These are phyloP conservation scores for Tetraneura akinire DNA, from an alignment of 1,140 invertebrate genomes.

Conservation along the genomic window DNA sequence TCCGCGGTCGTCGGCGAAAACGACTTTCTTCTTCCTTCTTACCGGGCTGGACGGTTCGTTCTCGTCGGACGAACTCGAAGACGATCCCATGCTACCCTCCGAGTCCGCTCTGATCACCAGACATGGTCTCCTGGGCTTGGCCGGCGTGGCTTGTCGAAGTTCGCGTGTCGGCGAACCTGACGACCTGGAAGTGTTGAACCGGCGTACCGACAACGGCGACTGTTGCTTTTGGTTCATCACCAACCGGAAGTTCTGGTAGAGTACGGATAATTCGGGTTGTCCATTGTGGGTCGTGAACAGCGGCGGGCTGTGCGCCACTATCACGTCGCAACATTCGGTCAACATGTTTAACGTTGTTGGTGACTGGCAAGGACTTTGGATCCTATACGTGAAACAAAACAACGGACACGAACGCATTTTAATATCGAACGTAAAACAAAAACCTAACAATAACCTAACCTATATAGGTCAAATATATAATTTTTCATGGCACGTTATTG, in stretches of 20 bases:
- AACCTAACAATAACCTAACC: too few relatives aligned
- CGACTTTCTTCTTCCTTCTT: conserved; percentile 78
- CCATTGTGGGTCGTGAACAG: conserved; percentile 68
- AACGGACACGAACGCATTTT: conserved; percentile 8
- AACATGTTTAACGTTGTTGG: conserved; percentile 40
- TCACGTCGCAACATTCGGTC: conserved; percentile 58
- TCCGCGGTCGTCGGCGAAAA: conserved; percentile 92
- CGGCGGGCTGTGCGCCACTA: conserved; percentile 70
- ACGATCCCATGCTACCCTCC: conserved; percentile 37
- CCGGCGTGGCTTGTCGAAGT: conserved; percentile 56
- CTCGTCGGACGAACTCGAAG: conserved; percentile 52
- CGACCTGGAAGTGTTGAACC: conserved; percentile 56
- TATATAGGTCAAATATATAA: too few relatives aligned
- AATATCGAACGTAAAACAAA: not conserved
- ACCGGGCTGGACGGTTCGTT: conserved; percentile 60
- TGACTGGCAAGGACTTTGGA: conserved; percentile 8
- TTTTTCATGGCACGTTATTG: too few relatives aligned
- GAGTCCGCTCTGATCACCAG: conserved; percentile 59
- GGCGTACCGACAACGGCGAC: conserved; percentile 57
- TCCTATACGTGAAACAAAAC: conserved; percentile 23
- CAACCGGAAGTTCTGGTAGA: conserved; percentile 56
- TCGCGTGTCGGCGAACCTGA: conserved; percentile 56
- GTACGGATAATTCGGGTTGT: conserved; percentile 55
- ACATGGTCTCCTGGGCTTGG: conserved; percentile 60
- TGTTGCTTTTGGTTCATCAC: conserved; percentile 58